Evolutionary conservation across 2,797 vertebrate species (phyloP), one percentile per base, ranked within the genome.

Genomic region (Chaetodon trifasciatus): DNA sequence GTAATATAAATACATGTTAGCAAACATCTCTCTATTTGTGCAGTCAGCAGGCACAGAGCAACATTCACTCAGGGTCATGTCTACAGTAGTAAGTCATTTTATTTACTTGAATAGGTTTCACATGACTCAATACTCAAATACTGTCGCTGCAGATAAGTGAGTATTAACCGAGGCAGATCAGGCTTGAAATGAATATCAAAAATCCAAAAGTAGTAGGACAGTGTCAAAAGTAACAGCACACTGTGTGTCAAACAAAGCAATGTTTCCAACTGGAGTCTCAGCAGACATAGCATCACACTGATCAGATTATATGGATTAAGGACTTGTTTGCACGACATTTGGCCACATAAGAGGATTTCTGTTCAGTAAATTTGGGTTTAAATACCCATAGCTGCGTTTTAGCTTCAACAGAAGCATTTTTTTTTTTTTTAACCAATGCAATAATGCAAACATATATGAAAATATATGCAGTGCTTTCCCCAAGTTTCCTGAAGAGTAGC

Each of bases 241-340:
- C 13, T 72, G 42, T 68, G 70, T 60, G 1, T 64, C 32, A 52
- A 70, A 81, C 42, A 78, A 78, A 77, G 55, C 55, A 58, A 23
- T 74, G 40, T 71, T 81, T 57, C 77, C 75, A 86, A 44, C 58
- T 52, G 61, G 13, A 77, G 52, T 40, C 44, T 77, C 9, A 58
- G 57, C 76, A 56, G 42, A 57, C 40, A 66, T 47, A 52, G 57
- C 62, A 60, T 67, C 53, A 39, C 28, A 49, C 55, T 73, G 69
- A 86, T 85, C 71, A 82, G 79, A 86, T 89, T 82, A 86, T 79
- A 7, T 70, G 82, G 89, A 92, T 91, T 92, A 85, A 83, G 70
- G 47, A 75, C 2, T 35, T 77, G 83, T 86, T 89, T 79, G 58
- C 74, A 73, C 9, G 62, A 81, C 49, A 81, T 84, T 83, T 87